Base-by-base conservation (phyloP, 2,113 vertebrate species). In the Syngnathoides biaculeatus region DNA sequence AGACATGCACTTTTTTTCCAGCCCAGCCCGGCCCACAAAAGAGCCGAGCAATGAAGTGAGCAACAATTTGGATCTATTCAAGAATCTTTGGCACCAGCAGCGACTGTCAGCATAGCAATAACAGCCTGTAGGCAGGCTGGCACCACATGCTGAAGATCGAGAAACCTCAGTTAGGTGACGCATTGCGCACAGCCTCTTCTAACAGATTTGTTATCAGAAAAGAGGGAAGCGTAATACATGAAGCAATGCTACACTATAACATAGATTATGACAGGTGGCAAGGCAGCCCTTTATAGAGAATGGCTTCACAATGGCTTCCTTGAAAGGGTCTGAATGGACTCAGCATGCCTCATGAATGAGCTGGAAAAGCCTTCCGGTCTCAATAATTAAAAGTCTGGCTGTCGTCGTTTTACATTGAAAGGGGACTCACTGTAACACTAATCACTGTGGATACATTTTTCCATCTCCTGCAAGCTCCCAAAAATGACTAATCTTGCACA, bases 131-230 rank as follows among this genome's bases (percentile, higher is more conserved):
- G 11, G 40, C 24, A 42, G 42, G 53, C 70, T 22, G 9, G 53
- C 58, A 47, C 40, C 40, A 40, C 40, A 40, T 40, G 40, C 40
- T 73, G 39, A 52, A 58, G 68, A 52, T 70, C 69, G 45, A 42
- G 64, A 39, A 53, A 45, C 77, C 65, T 67, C 40, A 50, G 60
- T 81, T 79, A 67, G 77, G 13, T 71, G 70, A 81, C 27, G 55
- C 15, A 64, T 69, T 71, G 70, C 50, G 72, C 57, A 69, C 20
- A 19, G 58, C 53, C 26, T 50, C 59, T 66, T 50, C 27, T 27
- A 56, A 74, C n/a, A 65, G 22, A 74, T 26, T 74, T 70, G 70
- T 20, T 8, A 15, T 59, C 15, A 27, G 38, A 12, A 63, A 1
- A 2, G 11, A 67, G 12, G 26, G 57, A 38, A 68, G 55, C 20